Percentiles rank a stretch among this genome's conserved stretches.
Evolutionary conservation across 2,113 vertebrate genomes (phyloP).

Genomic region (Micronycteris hirsuta): DNA sequence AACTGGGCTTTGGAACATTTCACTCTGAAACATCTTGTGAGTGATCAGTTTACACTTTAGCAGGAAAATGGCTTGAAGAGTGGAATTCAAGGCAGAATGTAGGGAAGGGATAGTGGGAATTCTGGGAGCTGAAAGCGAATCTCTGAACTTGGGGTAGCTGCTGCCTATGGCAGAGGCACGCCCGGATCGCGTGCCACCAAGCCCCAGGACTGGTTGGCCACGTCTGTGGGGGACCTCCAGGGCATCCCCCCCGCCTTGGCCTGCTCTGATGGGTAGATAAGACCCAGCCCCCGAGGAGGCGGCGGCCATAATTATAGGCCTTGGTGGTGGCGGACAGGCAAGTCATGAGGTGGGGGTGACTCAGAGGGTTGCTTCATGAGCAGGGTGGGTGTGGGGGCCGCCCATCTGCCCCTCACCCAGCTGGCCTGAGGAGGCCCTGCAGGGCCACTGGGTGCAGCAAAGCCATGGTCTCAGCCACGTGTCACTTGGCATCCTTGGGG

Average conservation of each 20-base stretch:
- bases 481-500: slow-evolving; percentile 1
- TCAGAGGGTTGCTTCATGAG: slow-evolving; percentile 53
- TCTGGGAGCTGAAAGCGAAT: neutral
- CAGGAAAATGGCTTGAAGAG: neutral
- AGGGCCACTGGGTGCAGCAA: neutral
- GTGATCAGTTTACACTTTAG: neutral
- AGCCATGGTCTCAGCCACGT: neutral
- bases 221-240: neutral
- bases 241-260: slow-evolving; percentile 10
- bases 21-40: neutral
- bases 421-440: neutral
- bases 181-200: neutral
- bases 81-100: neutral
- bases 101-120: neutral
- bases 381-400: neutral
- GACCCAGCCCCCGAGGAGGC: slow-evolving; percentile 25
- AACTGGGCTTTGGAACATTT: neutral
- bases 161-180: neutral
- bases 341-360: slow-evolving; percentile 70
- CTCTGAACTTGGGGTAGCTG: neutral
- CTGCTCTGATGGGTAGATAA: slow-evolving; percentile 54
- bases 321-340: slow-evolving; percentile 31
- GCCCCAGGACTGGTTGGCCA: neutral
- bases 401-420: neutral
- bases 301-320: slow-evolving; percentile 58